A percentile compares a stretch with the other conserved stretches of the same genome.
Conservation (phyloP, 2,888 invertebrate genomes). For the Didymodactylos carnosus region DNA sequence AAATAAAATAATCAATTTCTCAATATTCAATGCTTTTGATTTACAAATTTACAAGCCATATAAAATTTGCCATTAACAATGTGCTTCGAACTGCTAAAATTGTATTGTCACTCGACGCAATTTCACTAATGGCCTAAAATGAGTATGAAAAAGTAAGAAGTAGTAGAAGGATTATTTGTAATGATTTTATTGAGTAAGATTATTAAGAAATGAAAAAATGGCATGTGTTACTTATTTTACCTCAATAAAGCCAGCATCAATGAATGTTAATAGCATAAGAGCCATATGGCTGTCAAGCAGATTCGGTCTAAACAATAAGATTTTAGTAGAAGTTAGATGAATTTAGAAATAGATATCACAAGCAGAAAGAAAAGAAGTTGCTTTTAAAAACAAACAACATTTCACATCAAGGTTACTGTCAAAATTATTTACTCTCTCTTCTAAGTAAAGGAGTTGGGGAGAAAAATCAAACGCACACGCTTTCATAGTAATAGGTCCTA, state of each 20-base stretch:
- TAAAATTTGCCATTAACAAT: constrained; percentile 63
- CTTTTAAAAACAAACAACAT: background rate
- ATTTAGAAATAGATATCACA: constrained; percentile 19
- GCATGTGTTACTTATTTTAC: constrained; percentile 19
- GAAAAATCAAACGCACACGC: too few relatives aligned
- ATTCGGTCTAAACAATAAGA: constrained; percentile 46
- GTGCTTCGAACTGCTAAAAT: constrained; percentile 76
- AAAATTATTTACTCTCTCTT: too few relatives aligned
- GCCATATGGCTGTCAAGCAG: constrained; percentile 74
- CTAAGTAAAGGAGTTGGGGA: too few relatives aligned
- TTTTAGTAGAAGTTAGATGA: too few relatives aligned
- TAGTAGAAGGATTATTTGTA: background rate
- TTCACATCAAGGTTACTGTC: too few relatives aligned
- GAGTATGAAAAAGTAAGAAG: constrained; percentile 8
- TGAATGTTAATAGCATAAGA: constrained; percentile 62
- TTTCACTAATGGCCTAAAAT: constrained; percentile 57
- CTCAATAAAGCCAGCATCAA: constrained; percentile 63
- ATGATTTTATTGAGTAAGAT: background rate
- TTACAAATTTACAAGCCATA: constrained; percentile 47
- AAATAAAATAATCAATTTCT: too few relatives aligned
- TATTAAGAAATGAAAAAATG: constrained; percentile 2
- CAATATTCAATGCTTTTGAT: too few relatives aligned
- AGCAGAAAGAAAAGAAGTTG: background rate
- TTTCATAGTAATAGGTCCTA: too few relatives aligned
- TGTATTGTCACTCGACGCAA: constrained; percentile 60